These are phyloP conservation scores for Hiodon alosoides DNA, from an alignment of 2,113 vertebrate species.

Conservation along the genomic window DNA sequence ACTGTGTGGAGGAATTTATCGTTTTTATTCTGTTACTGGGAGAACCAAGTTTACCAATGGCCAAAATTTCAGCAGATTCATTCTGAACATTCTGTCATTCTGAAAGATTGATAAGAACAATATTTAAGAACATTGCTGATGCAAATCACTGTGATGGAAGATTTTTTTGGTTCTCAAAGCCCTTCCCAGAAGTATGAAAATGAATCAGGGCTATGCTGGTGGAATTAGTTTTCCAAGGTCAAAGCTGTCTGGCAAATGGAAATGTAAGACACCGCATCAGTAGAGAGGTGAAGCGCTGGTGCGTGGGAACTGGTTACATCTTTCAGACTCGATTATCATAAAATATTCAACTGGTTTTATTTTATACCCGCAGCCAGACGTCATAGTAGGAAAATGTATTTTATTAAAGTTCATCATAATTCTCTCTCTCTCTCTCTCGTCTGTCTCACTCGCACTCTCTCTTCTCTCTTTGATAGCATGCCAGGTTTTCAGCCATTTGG, in stretches of 20 bases:
- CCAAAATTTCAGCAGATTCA: no score
- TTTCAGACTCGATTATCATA: slow-evolving; percentile 17
- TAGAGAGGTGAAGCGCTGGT: not conserved
- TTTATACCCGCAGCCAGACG: slow-evolving; percentile 3
- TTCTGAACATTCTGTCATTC: no score
- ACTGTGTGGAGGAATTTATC: no score
- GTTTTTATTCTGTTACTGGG: no score
- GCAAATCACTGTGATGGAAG: not conserved
- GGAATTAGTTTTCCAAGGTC: slow-evolving; percentile 14
- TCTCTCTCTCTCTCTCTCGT: slow-evolving; percentile 27
- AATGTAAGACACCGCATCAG: not conserved
- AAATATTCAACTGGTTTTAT: slow-evolving; percentile 20
- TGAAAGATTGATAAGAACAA: no score
- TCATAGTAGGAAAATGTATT: slow-evolving; percentile 8
- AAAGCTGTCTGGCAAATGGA: not conserved
- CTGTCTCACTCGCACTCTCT: not conserved
- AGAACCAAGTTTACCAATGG: no score
- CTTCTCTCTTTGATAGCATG: slow-evolving; percentile 37
- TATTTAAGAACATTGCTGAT: not conserved
- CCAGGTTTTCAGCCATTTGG: slow-evolving; percentile 32
- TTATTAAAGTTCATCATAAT: slow-evolving; percentile 6
- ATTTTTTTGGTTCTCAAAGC: not conserved
- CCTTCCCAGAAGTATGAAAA: not conserved
- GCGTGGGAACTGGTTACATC: not conserved
- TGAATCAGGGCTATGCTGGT: slow-evolving; percentile 3